Evolutionary conservation across 2,113 vertebrate species (phyloP).

Genomic region (Bettongia penicillata): DNA sequence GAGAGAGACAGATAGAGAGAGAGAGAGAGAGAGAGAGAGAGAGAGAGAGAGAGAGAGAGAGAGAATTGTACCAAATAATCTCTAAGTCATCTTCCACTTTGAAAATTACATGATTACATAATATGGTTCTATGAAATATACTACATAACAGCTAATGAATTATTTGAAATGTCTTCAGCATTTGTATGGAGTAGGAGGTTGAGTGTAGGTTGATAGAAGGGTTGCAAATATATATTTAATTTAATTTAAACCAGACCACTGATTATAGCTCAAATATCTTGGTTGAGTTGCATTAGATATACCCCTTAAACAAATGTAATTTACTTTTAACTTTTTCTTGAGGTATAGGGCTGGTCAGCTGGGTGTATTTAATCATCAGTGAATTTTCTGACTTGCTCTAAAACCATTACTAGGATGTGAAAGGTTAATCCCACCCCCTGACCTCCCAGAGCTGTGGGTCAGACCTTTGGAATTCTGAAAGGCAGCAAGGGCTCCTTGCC

Average conservation of each 20-base stretch:
- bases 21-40: neutral
- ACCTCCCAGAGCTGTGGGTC: constrained; percentile 72
- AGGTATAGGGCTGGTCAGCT: constrained; percentile 44
- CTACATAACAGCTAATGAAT: neutral
- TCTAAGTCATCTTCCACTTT: neutral
- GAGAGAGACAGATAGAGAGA: no score
- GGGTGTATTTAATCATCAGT: constrained; percentile 75
- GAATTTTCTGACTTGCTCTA: constrained; percentile 73
- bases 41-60: neutral
- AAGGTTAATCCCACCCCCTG: constrained; percentile 79
- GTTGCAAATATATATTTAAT: neutral
- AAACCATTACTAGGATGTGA: constrained; percentile 79
- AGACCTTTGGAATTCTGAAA: constrained; percentile 79
- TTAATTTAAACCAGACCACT: constrained; percentile 9
- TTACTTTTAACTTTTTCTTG: constrained; percentile 62
- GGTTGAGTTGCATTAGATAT: constrained; percentile 26
- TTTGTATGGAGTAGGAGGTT: neutral
- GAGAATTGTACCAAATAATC: neutral
- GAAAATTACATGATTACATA: neutral
- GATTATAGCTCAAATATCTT: neutral
- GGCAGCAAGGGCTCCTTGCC: constrained; percentile 59
- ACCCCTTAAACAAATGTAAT: constrained; percentile 73
- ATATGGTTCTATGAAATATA: neutral
- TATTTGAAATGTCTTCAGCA: neutral
- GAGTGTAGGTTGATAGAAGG: neutral